Conservation (phyloP, 2,113 vertebrate genomes). For the Urocynchramus pylzowi region DNA sequence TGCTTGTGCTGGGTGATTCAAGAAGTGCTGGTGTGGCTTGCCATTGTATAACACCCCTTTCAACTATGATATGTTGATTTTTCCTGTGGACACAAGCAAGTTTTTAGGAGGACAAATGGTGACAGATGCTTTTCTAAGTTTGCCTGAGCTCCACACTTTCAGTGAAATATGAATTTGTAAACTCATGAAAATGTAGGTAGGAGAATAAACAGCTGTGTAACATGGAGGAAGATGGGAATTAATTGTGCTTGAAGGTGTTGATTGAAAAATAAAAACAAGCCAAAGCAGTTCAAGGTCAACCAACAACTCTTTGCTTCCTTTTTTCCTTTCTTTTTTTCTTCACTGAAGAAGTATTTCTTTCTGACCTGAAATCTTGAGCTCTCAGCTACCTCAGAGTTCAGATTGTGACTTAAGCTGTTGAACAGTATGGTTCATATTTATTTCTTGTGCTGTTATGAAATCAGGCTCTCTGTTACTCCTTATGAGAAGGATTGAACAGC, state of each 20-base stretch:
- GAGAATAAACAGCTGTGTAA: neutral
- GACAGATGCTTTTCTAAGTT: neutral
- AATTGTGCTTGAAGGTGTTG: neutral
- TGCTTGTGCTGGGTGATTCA: neutral
- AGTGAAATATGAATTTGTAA: neutral
- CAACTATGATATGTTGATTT: neutral
- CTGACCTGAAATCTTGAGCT: neutral
- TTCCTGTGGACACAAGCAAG: neutral
- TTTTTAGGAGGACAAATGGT: neutral
- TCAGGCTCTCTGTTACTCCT: neutral
- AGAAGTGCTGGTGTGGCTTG: accelerated
- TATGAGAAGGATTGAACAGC: neutral
- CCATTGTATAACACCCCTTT: accelerated
- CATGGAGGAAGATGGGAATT: neutral
- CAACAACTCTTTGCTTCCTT: neutral
- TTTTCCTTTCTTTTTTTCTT: neutral
- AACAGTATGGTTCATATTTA: neutral
- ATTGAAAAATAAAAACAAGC: neutral
- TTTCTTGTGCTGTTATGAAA: neutral
- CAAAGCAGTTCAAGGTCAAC: neutral
- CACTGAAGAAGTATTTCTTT: neutral
- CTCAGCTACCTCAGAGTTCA: neutral
- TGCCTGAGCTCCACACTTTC: neutral
- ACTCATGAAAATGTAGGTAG: neutral
- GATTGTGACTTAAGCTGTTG: neutral